Evolutionary conservation across 2,797 vertebrate species (phyloP).

Genomic region (Muscicapa comitata): DNA sequence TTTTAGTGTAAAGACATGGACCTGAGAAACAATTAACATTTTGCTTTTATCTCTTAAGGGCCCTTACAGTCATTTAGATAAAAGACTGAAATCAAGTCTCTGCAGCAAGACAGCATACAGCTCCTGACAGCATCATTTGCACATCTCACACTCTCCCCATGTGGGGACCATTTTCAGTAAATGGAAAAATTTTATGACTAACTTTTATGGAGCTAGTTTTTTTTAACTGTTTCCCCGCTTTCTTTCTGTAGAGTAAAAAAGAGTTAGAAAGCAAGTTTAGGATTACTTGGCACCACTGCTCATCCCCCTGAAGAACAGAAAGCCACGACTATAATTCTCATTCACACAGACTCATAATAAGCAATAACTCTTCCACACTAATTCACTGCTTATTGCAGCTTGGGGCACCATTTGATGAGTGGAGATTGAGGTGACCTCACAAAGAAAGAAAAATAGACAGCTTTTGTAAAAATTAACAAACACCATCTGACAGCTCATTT

Average conservation of each 20-base stretch:
- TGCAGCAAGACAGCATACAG: neutral
- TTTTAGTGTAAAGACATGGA: neutral
- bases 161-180: neutral
- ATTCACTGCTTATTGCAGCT: neutral
- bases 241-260: neutral
- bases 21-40: neutral
- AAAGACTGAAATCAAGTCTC: neutral
- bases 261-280: neutral
- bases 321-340: accelerated
- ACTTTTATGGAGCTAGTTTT: neutral
- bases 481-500: neutral
- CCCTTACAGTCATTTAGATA: neutral
- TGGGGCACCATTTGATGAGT: neutral
- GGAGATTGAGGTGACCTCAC: neutral
- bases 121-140: neutral
- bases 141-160: neutral
- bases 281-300: neutral
- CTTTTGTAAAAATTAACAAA: neutral
- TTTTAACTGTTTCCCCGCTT: neutral
- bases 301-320: neutral
- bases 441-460: neutral
- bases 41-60: neutral
- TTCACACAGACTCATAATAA: neutral
- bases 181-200: neutral
- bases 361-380: neutral